Percentiles rank a stretch among this genome's conserved stretches.
Evolutionary conservation across 1,140 invertebrate genomes (phyloP).

Genomic region (Diorhabda elongata): DNA sequence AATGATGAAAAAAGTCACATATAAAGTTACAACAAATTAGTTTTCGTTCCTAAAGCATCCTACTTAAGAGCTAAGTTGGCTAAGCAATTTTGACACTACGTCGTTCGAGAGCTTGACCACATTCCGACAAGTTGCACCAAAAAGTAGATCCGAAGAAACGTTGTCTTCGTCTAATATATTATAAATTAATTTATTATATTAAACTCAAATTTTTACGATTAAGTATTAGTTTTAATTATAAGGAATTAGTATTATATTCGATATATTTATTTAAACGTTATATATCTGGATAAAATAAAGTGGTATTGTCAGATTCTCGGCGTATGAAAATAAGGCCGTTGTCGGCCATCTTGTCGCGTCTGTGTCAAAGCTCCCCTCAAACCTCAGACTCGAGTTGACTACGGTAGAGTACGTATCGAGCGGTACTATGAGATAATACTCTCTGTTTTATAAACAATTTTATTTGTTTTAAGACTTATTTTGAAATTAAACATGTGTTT

Average conservation of each 20-base stretch:
- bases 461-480: neutral
- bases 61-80: neutral
- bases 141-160: constrained; percentile 34
- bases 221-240: neutral
- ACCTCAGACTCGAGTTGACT: constrained; percentile 29
- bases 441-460: neutral
- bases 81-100: constrained; percentile 7
- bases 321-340: constrained; percentile 35
- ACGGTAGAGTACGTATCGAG: constrained; percentile 30
- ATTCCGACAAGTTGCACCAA: constrained; percentile 34
- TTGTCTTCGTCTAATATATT: neutral
- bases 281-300: neutral
- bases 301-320: constrained; percentile 6
- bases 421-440: constrained; percentile 8
- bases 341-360: constrained; percentile 35
- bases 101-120: constrained; percentile 21
- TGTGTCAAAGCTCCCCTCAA: constrained; percentile 32
- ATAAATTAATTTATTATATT: neutral
- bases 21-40: neutral
- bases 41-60: neutral
- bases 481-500: constrained; percentile 22
- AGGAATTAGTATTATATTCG: neutral
- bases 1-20: neutral
- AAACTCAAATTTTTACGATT: neutral
- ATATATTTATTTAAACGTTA: neutral